Evolutionary conservation across 2,797 vertebrate genomes (phyloP), one percentile per base, ranked within the genome.

Genomic region (Schizothorax lantsangensis): DNA sequence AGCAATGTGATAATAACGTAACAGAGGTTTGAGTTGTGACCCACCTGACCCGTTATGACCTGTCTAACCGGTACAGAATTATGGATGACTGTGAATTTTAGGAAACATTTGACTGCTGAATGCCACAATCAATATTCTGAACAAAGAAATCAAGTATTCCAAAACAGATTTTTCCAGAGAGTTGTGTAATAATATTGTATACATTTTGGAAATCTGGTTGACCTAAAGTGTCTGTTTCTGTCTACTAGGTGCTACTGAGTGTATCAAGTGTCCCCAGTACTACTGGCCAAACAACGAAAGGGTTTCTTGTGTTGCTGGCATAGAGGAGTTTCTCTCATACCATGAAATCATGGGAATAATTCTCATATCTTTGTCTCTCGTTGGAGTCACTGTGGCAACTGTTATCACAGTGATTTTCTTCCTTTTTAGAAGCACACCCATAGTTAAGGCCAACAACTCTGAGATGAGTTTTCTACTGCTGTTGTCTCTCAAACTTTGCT

Each of bases 391-490:
- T 78, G 79, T 93, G 54, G 94, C 95, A 38, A 69, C 89, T 43
- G 85, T 84, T n/a, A 88, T 94, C 81, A 93, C 91, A 0, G 36
- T 88, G 0, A 82, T 95, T 40, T 95, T 95, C 84, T 92, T 93
- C 7, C n/a, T 1, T 86, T 95, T 93, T 84, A 93, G 93, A 33
- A 85, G 81, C 47, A 95, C 95, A 2, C 94, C 95, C 1, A 92
- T 96, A 0, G 95, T 95, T 59, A 95, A 91, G 86, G 95, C 94
- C 57, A 96, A 95, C 92, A 95, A 96, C 86, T 95, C 95, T 1
- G 95, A 95, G 88, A 91, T 95, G 83, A 96, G 95, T 86, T 96
- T 95, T 86, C 86, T 96, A 77, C 93, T 96, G 59, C 92, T 95
- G 19, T 33, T 94, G 15, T 95, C 95, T 1, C 92, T 96, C 64